Conservation (phyloP, 1,140 invertebrate genomes). For the Ylistrum balloti region DNA sequence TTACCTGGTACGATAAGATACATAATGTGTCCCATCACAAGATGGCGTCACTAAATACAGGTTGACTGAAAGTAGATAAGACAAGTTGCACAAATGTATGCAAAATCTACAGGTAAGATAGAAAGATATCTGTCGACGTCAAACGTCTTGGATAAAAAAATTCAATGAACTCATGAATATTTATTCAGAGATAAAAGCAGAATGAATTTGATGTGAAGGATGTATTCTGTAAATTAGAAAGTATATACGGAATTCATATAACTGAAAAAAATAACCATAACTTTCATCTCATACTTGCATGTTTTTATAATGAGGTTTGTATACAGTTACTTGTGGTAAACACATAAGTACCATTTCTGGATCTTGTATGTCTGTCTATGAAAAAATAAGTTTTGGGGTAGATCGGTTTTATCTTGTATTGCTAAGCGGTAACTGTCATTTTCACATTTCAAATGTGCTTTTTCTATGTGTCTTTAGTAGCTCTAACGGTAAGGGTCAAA, state of each 20-base stretch:
- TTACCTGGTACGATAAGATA: conserved; percentile 38
- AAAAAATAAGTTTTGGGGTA: no score
- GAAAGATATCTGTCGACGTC: not conserved
- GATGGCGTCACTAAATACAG: not conserved
- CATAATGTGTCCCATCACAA: not conserved
- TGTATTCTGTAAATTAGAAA: not conserved
- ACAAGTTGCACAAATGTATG: not conserved
- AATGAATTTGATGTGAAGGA: not conserved
- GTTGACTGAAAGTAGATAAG: not conserved
- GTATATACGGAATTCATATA: not conserved
- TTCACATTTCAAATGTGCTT: not conserved
- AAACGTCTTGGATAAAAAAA: not conserved
- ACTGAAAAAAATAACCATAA: not conserved
- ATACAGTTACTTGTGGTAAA: no score
- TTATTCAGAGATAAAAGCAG: not conserved
- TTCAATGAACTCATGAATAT: not conserved
- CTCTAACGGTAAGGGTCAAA: not conserved
- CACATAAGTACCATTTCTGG: no score
- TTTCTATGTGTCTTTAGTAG: not conserved
- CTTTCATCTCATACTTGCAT: not conserved
- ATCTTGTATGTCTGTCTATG: no score
- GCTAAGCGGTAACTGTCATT: no score
- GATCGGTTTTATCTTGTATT: no score
- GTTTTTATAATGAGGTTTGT: no score
- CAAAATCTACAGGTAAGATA: conserved; percentile 1